Evolutionary conservation across 2,797 vertebrate species (phyloP), one percentile per base, ranked within the genome.

Genomic region (Cryptoprocta ferox): DNA sequence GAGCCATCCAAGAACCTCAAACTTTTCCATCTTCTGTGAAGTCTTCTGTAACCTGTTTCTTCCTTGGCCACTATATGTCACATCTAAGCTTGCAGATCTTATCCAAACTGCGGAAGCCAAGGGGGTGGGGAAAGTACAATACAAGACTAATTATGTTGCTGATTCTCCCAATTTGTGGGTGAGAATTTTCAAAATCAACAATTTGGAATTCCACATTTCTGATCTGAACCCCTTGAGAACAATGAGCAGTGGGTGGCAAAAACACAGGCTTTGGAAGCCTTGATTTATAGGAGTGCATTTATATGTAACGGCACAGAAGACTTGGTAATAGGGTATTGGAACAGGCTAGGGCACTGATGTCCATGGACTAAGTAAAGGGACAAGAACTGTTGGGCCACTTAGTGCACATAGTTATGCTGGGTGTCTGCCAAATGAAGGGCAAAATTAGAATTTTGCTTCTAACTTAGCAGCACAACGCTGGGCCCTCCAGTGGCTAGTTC

Each of bases 401-500:
- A 7, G 5, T 32, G 63, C 37, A 75, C 75, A 56, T 48, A 63
- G 11, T 79, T 39, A 79, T 16, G 26, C 56, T 66, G 6, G 30
- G 3, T 84, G 19, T 59, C 87, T 81, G 35, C 78, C 37, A n/a
- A 28, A 14, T 35, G 26, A 81, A 94, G 37, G 56, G 66, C 80
- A 81, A 71, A 45, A 32, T 61, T 48, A 79, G 39, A 91, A 71
- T 70, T 87, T 0, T 35, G 18, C 53, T 48, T 48, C 26, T 24
- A 6, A 73, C 26, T 28, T 3, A 56, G 61, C 32, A 11, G 18
- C 28, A 93, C 48, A 89, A 28, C 66, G 26, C 65, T 80, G 80
- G 48, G 95, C 97, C 97, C 97, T 91, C 97, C 97, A 97, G 98
- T 65, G 98, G 95, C 78, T 56, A 24, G 2, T 90, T 97, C 50